Percentiles rank a stretch among this genome's conserved stretches.
phyloP scores from a whole-genome alignment of 1,140 invertebrate species.

The Lucilia sericata region DNA sequence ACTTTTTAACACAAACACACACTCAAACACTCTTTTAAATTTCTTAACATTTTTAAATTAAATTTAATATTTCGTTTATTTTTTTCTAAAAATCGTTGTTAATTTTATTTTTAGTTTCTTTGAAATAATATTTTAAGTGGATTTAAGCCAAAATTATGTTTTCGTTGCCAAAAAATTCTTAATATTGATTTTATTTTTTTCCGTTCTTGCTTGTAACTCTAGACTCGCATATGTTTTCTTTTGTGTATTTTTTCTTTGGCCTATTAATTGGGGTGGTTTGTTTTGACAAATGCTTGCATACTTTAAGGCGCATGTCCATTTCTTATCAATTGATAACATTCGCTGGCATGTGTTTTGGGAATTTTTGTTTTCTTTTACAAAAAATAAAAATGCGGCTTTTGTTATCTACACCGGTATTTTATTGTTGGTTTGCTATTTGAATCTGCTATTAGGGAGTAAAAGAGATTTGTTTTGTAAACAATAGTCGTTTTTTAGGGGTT shows the following conservation, averaged over 20 bases:
- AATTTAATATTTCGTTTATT: not conserved
- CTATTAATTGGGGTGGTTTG: slow-evolving; percentile 28
- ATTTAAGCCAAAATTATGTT: not conserved
- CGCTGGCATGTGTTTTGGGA: not conserved
- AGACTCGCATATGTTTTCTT: slow-evolving; percentile 35
- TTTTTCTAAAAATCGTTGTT: not conserved
- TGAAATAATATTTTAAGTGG: not conserved
- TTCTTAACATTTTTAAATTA: not conserved
- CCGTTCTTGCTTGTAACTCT: not conserved
- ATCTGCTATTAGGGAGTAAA: not conserved
- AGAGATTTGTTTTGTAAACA: slow-evolving; percentile 35
- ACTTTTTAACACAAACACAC: not conserved
- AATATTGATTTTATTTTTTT: slow-evolving; percentile 34
- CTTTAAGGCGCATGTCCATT: slow-evolving; percentile 30
- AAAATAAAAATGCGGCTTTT: not conserved
- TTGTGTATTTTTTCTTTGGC: slow-evolving; percentile 4
- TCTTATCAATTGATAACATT: slow-evolving; percentile 10
- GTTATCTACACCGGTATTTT: slow-evolving; percentile 14
- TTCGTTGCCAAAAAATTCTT: not conserved
- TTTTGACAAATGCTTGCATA: slow-evolving; percentile 33
- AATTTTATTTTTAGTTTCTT: not conserved
- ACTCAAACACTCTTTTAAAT: not conserved
- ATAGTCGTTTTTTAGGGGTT: not conserved
- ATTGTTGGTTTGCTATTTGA: not conserved
- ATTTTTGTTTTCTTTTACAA: not conserved